Base-by-base conservation (phyloP, 2,888 invertebrate species). In the Aproaerema taeniolella region DNA sequence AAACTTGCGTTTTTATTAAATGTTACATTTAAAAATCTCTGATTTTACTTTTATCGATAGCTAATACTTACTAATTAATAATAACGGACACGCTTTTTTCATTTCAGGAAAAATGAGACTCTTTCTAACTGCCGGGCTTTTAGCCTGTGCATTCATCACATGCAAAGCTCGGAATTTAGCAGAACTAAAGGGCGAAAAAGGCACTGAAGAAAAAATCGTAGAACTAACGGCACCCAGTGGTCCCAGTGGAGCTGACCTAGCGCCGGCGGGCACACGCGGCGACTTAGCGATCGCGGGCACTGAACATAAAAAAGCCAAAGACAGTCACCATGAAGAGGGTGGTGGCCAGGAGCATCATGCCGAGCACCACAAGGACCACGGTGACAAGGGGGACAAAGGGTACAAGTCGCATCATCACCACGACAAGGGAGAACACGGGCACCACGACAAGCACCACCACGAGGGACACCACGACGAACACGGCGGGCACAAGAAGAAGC, bases 401-500 rank as follows among this genome's bases (percentile, higher is more conserved):
- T 91, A 93, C 76, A 92, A 93, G 60, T 89, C 90, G 14, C 89
- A 91, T 53, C 92, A 93, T 61, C 91, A 93, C 59, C 93, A 93
- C 79, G 92, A 94, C 50, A 92, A 94, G 61, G 93, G 91, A 3
- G 93, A 93, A 30, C 92, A 93, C 58, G 93, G 94, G 9, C 88
- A 92, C 41, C 91, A 94, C 60, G 94, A 91, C 16, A 92, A 93
- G 60, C 92, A 94, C 55, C 92, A 93, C 57, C 92, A 94, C 58
- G 91, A 90, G 44, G 92, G 92, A 7, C 91, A 93, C 60, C 92
- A 93, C 70, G 90, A 89, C 43, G 93, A 94, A 57, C 91, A 93
- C 58, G 92, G 92, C 9, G 93, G 93, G 0, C 93, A 94, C 71
- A 92, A 95, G 70, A 94, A 94, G 67, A 91, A 93, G 39, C 92